Percentiles rank a stretch among this genome's conserved stretches.
Conservation (phyloP, 2,113 vertebrate species). For the Rhegmatorhina hoffmannsi region DNA sequence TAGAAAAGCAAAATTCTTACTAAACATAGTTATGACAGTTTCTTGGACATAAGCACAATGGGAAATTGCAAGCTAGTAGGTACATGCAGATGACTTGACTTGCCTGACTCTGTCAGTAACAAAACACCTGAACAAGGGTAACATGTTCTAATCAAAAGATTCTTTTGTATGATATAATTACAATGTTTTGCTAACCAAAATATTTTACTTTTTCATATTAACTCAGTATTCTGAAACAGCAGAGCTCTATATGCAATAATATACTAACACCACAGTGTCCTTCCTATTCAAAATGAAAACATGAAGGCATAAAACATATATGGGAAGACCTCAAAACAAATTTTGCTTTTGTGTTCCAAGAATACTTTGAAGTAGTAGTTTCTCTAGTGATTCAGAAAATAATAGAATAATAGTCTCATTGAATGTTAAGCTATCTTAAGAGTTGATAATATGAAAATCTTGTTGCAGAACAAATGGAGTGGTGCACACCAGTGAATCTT, state of each 20-base stretch:
- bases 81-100: not conserved
- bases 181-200: not conserved
- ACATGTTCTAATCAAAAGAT: not conserved
- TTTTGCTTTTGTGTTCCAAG: not conserved
- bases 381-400: not conserved
- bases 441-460: not conserved
- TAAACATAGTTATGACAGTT: not conserved
- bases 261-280: not conserved
- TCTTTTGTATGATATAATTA: not conserved
- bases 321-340: not conserved
- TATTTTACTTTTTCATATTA: not conserved
- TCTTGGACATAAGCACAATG: not conserved
- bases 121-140: not conserved
- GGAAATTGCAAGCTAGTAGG: not conserved
- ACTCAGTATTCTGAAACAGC: not conserved
- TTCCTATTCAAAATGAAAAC: not conserved
- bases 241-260: not conserved
- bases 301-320: not conserved
- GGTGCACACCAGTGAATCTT: not conserved
- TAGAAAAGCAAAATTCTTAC: not conserved
- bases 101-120: not conserved
- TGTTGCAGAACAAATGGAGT: not conserved
- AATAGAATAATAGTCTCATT: not conserved
- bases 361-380: not conserved
- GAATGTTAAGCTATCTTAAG: not conserved